phyloP scores from a whole-genome alignment of 2,113 vertebrate genomes.

The Empidonax alnorum region DNA sequence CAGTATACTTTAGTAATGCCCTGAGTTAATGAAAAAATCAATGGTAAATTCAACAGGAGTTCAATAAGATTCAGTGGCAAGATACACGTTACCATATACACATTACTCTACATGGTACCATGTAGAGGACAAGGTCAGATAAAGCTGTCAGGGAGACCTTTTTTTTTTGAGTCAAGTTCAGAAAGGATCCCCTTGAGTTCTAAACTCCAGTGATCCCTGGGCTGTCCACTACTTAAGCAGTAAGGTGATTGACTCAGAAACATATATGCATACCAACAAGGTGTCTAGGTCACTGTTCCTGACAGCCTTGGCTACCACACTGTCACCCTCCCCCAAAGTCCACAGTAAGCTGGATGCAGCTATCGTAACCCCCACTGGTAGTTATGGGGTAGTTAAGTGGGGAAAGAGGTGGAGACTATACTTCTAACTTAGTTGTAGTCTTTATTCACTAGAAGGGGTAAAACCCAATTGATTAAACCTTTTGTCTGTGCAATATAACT shows the following conservation, averaged over 20 bases:
- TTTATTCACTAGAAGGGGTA: background rate
- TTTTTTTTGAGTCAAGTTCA: background rate
- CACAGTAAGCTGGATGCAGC: background rate
- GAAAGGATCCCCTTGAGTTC: background rate
- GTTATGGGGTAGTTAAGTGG: no score
- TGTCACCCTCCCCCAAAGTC: background rate
- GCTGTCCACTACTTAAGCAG: rapidly evolving
- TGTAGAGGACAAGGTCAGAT: background rate
- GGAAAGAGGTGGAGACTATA: background rate
- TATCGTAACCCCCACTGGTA: background rate
- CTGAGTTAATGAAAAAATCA: background rate
- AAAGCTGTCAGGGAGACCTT: background rate
- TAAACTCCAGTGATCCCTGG: background rate
- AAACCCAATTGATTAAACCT: background rate
- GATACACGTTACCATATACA: no score
- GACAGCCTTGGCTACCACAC: background rate
- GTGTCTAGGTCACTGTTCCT: background rate
- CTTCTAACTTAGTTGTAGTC: background rate
- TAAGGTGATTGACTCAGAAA: background rate
- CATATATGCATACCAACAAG: background rate
- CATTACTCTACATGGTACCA: no score
- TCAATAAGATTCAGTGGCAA: background rate
- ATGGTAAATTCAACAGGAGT: background rate
- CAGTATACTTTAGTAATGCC: background rate
- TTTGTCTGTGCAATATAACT: background rate